Evolutionary conservation across 2,797 vertebrate species (phyloP).

Genomic region (Coregonus sp.): DNA sequence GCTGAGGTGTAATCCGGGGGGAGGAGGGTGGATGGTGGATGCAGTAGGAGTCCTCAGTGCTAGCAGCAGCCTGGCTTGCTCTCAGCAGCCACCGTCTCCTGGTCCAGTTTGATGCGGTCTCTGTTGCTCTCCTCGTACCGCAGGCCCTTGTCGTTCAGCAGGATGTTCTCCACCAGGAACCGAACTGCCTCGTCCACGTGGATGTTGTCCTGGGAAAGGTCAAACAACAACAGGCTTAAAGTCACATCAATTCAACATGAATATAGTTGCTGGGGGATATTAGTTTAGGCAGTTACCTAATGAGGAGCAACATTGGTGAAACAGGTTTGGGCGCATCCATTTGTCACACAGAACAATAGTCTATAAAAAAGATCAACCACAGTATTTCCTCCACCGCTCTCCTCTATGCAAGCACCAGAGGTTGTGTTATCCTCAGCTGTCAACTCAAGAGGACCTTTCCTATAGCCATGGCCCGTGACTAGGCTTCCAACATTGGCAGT

Average conservation of each 20-base stretch:
- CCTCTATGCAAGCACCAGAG: background rate
- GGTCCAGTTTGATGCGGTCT: conserved; percentile 87
- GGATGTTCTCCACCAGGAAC: conserved; percentile 94
- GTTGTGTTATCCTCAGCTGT: background rate
- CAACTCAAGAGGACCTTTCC: background rate
- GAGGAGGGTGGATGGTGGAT: background rate
- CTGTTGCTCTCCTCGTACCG: conserved; percentile 87
- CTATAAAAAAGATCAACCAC: background rate
- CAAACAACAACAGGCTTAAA: background rate
- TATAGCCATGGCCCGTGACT: background rate
- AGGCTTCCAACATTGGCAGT: background rate
- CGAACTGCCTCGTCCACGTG: conserved; percentile 95
- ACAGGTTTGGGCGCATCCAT: background rate
- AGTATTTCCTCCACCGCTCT: background rate
- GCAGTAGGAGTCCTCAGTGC: conserved; percentile 47
- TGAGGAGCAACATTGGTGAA: background rate
- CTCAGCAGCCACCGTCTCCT: conserved; percentile 81
- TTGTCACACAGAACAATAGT: background rate
- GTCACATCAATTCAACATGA: background rate
- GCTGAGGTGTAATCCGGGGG: background rate
- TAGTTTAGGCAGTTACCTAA: background rate
- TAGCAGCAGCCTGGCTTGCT: conserved; percentile 94
- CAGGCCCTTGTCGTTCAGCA: conserved; percentile 86
- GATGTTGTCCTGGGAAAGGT: conserved; percentile 87
- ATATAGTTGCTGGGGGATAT: background rate